These are phyloP conservation scores for Rhynchomys soricoides DNA, from an alignment of 2,113 vertebrate species.

Conservation along the genomic window DNA sequence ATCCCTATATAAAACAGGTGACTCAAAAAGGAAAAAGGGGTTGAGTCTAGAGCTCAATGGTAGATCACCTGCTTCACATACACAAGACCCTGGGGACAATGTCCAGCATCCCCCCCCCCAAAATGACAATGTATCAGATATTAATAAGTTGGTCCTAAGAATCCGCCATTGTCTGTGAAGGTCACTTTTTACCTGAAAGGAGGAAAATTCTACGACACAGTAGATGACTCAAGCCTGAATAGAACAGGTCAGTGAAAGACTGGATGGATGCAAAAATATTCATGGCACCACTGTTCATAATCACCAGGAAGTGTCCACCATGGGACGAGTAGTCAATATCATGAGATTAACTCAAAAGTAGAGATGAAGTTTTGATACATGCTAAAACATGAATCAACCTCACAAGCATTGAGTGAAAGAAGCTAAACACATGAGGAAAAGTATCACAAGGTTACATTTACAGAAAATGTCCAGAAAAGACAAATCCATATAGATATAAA, in stretches of 20 bases:
- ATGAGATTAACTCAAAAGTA: background rate
- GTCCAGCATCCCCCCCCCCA: too few relatives aligned
- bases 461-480: slow-evolving; percentile 1
- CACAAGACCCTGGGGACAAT: background rate
- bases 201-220: background rate
- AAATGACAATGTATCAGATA: background rate
- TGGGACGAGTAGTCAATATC: background rate
- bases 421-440: slow-evolving; percentile 12
- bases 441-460: background rate
- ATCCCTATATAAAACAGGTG: background rate
- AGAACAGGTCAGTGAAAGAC: slow-evolving; percentile 22
- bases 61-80: background rate
- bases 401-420: slow-evolving; percentile 43
- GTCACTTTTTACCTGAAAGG: slow-evolving; percentile 12
- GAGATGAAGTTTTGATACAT: background rate
- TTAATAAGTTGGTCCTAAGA: background rate
- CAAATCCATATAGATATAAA: background rate
- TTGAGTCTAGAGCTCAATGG: background rate
- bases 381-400: background rate
- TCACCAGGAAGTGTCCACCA: background rate
- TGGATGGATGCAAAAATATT: background rate
- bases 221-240: background rate
- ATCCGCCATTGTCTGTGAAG: background rate
- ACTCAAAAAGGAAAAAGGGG: background rate
- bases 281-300: background rate